phyloP scores from a whole-genome alignment of 2,113 vertebrate species.

The Lanius collurio region DNA sequence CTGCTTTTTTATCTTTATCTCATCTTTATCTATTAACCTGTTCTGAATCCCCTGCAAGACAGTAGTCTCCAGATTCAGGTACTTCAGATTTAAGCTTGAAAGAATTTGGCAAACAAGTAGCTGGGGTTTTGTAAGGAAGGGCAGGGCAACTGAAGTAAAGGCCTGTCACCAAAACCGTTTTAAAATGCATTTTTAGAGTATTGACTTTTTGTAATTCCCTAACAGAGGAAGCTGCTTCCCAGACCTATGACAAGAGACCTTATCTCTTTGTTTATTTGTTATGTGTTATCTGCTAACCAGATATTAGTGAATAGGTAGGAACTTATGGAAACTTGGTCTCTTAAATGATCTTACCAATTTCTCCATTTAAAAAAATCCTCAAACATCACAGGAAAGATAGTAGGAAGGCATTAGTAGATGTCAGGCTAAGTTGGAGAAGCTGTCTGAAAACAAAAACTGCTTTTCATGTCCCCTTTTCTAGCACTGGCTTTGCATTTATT shows the following conservation, averaged over 20 bases:
- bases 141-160: background rate
- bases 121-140: background rate
- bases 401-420: background rate
- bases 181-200: background rate
- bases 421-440: background rate
- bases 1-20: background rate
- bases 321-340: background rate
- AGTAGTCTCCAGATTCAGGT: background rate
- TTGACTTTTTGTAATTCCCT: background rate
- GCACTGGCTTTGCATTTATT: background rate
- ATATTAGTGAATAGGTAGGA: background rate
- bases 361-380: background rate
- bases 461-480: background rate
- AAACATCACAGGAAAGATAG: background rate
- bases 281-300: background rate
- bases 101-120: background rate
- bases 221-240: background rate
- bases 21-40: background rate
- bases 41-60: background rate
- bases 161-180: background rate
- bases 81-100: background rate
- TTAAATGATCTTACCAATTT: background rate
- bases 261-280: background rate
- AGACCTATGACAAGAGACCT: background rate
- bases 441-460: background rate